phyloP scores from a whole-genome alignment of 2,113 vertebrate species.

The Hemibagrus wyckioides region DNA sequence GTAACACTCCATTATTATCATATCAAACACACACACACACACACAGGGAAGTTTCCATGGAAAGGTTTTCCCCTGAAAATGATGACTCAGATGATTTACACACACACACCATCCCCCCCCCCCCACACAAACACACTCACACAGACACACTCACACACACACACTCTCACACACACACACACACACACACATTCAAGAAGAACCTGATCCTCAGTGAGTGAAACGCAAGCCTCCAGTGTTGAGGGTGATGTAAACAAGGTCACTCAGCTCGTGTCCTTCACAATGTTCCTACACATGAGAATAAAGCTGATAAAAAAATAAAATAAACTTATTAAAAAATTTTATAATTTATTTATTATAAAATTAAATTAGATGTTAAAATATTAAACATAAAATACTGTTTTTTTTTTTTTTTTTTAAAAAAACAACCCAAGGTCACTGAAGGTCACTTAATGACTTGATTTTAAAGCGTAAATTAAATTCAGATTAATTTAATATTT shows the following conservation, averaged over 20 bases:
- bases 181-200: not conserved
- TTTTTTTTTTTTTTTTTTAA: not conserved
- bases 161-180: slow-evolving; percentile 27
- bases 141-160: slow-evolving; percentile 9
- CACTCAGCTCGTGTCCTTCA: not conserved
- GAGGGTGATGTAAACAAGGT: not conserved
- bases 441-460: too few species aligned
- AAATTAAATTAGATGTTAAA: not conserved
- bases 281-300: not conserved
- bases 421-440: not conserved
- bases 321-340: too few species aligned
- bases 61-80: slow-evolving; percentile 60
- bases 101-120: too few species aligned
- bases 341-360: not conserved
- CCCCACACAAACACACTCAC: slow-evolving; percentile 20
- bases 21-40: not conserved
- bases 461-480: too few species aligned
- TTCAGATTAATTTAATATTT: too few species aligned
- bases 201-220: not conserved
- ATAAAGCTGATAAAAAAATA: too few species aligned
- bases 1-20: not conserved
- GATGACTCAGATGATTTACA: slow-evolving; percentile 51
- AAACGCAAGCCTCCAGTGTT: slow-evolving; percentile 2
- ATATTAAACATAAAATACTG: not conserved
- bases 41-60: slow-evolving; percentile 34